Conservation (phyloP, 2,888 invertebrate species). For the Andrena haemorrhoa region DNA sequence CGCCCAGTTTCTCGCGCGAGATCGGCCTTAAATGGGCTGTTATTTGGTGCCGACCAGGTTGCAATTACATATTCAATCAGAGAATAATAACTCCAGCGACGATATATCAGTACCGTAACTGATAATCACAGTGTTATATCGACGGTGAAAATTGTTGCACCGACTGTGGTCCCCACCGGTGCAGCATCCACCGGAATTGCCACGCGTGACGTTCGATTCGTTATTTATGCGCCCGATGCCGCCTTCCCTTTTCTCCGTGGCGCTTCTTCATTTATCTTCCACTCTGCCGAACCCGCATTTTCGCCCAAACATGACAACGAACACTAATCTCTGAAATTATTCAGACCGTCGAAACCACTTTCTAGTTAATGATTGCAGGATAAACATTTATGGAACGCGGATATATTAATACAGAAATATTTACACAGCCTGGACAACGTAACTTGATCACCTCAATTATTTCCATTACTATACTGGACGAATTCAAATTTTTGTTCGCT, state of each 20-base stretch:
- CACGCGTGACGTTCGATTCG: constrained; percentile 60
- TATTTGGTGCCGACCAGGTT: constrained; percentile 69
- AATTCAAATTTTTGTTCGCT: no score
- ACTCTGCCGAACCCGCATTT: background rate
- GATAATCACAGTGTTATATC: constrained; percentile 61
- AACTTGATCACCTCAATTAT: no score
- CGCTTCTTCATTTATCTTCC: constrained; percentile 44
- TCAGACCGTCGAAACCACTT: background rate
- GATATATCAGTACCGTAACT: constrained; percentile 72
- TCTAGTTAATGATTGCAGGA: background rate
- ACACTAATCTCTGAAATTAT: constrained; percentile 38
- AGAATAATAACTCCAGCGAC: constrained; percentile 74
- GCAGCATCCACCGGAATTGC: constrained; percentile 51
- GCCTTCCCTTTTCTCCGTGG: constrained; percentile 35
- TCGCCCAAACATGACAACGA: constrained; percentile 39
- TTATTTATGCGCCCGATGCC: constrained; percentile 70
- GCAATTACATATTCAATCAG: constrained; percentile 81
- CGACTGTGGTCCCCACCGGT: constrained; percentile 17
- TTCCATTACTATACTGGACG: no score
- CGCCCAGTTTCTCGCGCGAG: constrained; percentile 25
- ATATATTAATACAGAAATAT: background rate
- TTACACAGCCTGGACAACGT: no score
- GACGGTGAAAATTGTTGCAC: constrained; percentile 52
- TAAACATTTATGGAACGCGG: background rate
- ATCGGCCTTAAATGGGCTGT: constrained; percentile 73